phyloP scores from a whole-genome alignment of 2,113 vertebrate species.

The Phasianus colchicus region DNA sequence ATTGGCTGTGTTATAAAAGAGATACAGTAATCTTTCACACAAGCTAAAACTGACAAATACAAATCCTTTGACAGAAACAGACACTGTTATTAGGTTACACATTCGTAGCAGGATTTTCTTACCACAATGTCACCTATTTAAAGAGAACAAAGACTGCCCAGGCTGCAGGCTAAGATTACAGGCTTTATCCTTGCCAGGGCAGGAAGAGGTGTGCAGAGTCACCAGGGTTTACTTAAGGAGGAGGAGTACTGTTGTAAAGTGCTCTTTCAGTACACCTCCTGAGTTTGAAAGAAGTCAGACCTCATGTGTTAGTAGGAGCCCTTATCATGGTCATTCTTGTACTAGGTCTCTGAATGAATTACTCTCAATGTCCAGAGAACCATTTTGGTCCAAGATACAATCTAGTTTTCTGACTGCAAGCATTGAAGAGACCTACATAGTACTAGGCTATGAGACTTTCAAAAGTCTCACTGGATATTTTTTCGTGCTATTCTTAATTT shows the following conservation, averaged over 20 bases:
- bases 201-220: background rate
- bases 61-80: background rate
- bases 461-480: background rate
- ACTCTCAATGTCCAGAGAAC: background rate
- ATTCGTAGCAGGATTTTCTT: background rate
- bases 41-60: background rate
- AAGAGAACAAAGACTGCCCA: background rate
- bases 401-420: accelerated
- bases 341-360: background rate
- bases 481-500: background rate
- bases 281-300: background rate
- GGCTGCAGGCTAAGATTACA: background rate
- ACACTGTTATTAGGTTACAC: background rate
- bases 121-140: background rate
- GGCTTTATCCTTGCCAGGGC: background rate
- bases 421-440: background rate
- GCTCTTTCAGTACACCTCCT: background rate
- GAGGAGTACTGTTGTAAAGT: background rate
- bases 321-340: accelerated
- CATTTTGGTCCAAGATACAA: accelerated
- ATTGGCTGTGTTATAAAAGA: background rate
- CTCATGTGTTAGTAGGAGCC: background rate
- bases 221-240: background rate
- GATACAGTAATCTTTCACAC: background rate
- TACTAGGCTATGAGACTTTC: background rate